Evolutionary conservation across 2,113 vertebrate genomes (phyloP), one percentile per base, ranked within the genome.

Genomic region (Fulica atra): DNA sequence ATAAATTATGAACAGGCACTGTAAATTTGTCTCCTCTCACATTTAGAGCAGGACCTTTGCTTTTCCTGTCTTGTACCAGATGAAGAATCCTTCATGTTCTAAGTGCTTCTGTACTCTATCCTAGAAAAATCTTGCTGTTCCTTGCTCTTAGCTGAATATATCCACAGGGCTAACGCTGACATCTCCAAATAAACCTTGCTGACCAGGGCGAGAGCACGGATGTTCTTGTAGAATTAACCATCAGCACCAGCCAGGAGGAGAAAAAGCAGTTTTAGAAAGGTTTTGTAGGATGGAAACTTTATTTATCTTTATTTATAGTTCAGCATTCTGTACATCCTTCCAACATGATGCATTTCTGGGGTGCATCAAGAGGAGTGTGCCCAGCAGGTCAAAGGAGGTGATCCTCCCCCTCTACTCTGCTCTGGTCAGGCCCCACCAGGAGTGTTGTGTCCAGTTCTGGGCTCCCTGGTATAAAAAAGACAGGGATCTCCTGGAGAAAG

Each of bases 151-250:
- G 38, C 35, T 60, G 35, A n/a, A 21, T 3, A 7, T 23, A 4
- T 70, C 31, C 28, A 7, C 14, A 25, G 26, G 56, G 5, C 66
- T 63, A 12, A n/a, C 5, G 31, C 48, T 29, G 59, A 18, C 28
- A 8, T 7, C 82, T 51, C 69, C 59, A 44, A 25, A 25, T 78
- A 68, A 78, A 42, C 46, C 42, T 54, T 15, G 17, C 31, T 0
- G 3, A 2, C 36, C 2, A 2, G 10, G 38, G 28, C 3, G 8
- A 20, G 48, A 76, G 29, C n/a, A 9, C 3, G 36, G 50, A 17
- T 44, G n/a, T 11, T 79, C 19, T 80, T 56, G 29, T 40, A 20
- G 21, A 1, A 0, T 48, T 46, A 42, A 23, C 26, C 69, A 56
- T 18, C 35, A 35, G 44, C 38, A 28, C 12, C 44, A 80, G 28